Evolutionary conservation across 1,140 invertebrate species (phyloP).

Genomic region (Heliconius melpomene): DNA sequence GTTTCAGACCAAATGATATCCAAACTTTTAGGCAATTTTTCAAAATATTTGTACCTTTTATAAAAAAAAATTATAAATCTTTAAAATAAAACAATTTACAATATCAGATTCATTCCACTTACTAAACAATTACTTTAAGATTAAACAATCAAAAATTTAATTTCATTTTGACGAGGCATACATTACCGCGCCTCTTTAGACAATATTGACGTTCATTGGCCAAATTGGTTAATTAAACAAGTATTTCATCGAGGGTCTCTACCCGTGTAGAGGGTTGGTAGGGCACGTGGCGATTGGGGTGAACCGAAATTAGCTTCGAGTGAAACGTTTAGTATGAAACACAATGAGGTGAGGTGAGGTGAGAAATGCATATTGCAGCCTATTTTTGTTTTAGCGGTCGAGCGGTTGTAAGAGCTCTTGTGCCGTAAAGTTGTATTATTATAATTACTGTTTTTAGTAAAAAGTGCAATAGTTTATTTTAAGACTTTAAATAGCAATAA

Average conservation of each 20-base stretch:
- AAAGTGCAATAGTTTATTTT: too few species aligned
- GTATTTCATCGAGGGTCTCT: neutral
- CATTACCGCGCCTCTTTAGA: neutral
- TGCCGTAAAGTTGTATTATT: neutral
- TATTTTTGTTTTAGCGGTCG: neutral
- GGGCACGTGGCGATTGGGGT: constrained; percentile 3
- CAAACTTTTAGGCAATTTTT: too few species aligned
- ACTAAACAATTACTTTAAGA: neutral
- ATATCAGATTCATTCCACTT: neutral
- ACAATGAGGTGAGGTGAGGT: neutral
- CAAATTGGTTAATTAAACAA: constrained; percentile 8
- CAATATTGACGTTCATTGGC: constrained; percentile 8
- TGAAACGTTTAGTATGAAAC: constrained; percentile 1
- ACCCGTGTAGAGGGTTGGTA: neutral
- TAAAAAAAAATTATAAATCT: too few species aligned
- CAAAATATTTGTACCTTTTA: too few species aligned
- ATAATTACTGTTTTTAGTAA: neutral
- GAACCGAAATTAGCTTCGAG: constrained; percentile 3
- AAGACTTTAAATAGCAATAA: too few species aligned
- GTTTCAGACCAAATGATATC: too few species aligned
- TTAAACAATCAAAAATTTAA: neutral
- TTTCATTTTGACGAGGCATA: neutral
- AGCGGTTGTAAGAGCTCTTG: neutral
- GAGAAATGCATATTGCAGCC: constrained; percentile 5
- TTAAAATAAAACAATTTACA: too few species aligned